Percentiles rank a stretch among this genome's conserved stretches.
These are phyloP conservation scores for Pollenia labialis DNA, from an alignment of 2,888 invertebrate genomes.

Conservation along the genomic window DNA sequence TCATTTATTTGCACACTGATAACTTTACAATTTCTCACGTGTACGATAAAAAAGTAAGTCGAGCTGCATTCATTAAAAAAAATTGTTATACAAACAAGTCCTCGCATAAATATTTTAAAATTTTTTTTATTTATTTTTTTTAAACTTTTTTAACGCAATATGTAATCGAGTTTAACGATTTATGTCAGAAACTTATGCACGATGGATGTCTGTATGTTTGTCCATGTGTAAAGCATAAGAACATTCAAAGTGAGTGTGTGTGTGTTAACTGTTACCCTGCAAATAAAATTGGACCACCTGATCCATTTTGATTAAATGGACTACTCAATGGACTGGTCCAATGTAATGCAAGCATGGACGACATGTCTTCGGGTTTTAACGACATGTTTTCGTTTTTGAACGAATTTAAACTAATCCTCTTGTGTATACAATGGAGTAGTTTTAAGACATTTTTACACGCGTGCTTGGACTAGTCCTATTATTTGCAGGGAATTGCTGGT, in stretches of 20 bases:
- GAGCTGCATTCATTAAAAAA: background rate
- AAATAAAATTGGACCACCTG: no score
- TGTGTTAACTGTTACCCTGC: slow-evolving; percentile 10
- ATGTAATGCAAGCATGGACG: no score
- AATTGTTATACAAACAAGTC: background rate
- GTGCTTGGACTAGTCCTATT: no score
- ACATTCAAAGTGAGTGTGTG: background rate
- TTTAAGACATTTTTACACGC: no score
- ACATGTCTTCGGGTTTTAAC: no score
- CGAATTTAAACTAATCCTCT: no score
- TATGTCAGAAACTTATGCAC: slow-evolving; percentile 58
- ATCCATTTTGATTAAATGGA: no score
- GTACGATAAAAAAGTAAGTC: slow-evolving; percentile 31
- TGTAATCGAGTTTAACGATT: slow-evolving; percentile 69
- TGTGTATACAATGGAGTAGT: no score
- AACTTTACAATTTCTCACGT: background rate
- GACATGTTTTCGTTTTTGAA: no score
- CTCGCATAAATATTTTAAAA: background rate
- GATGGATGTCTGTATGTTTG: slow-evolving; percentile 5
- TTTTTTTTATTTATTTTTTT: slow-evolving; percentile 14
- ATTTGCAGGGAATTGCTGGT: no score
- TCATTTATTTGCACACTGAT: background rate
- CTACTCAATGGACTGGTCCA: no score
- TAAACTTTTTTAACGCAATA: slow-evolving; percentile 54
- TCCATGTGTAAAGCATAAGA: slow-evolving; percentile 8